A percentile compares a stretch with the other conserved stretches of the same genome.
Conservation (phyloP, 2,888 invertebrate species). For the Scaptodrosophila latifasciaeformis region DNA sequence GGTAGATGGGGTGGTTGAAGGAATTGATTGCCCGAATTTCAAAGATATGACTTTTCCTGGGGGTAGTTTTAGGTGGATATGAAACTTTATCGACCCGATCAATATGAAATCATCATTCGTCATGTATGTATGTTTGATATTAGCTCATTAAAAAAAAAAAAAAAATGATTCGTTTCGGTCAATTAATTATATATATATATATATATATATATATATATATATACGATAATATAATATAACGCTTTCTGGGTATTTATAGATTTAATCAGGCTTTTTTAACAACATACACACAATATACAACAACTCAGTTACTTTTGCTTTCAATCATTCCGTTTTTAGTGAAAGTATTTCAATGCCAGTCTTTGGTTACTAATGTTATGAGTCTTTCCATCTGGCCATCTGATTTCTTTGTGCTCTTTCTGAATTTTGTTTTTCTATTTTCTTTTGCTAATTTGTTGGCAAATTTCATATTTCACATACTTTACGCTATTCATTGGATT, state of each 20-base stretch:
- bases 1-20: slow-evolving; percentile 55
- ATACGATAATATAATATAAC: slow-evolving; percentile 30
- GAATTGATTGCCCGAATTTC: slow-evolving; percentile 44
- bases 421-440: slow-evolving; percentile 16
- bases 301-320: slow-evolving; percentile 37
- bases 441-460: slow-evolving; percentile 30
- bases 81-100: slow-evolving; percentile 2
- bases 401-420: slow-evolving; percentile 34
- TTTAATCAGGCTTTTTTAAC: too few species aligned
- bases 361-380: too few species aligned
- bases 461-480: not conserved
- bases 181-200: not conserved
- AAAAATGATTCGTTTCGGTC: too few species aligned
- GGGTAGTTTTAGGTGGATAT: too few species aligned
- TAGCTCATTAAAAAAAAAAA: too few species aligned
- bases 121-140: too few species aligned
- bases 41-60: too few species aligned
- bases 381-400: slow-evolving; percentile 8
- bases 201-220: not conserved
- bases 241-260: too few species aligned
- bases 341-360: slow-evolving; percentile 42
- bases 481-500: not conserved
- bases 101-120: slow-evolving; percentile 30
- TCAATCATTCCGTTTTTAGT: slow-evolving; percentile 44
- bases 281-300: too few species aligned